Base-by-base conservation (phyloP, 2,888 invertebrate species). In the Drosophila nr. perissopoda region DNA sequence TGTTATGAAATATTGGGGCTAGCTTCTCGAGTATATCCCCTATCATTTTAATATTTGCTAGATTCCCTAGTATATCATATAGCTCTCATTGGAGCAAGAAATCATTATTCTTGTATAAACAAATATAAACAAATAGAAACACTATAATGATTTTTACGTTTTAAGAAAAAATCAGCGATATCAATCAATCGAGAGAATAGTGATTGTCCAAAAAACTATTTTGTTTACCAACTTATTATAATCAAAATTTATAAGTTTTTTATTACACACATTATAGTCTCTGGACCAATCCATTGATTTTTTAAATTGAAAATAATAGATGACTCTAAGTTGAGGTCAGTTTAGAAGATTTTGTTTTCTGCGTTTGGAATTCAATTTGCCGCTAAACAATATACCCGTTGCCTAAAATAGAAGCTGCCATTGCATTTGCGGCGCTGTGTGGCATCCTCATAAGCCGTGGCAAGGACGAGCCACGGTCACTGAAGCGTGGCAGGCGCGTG, bases 401-500 rank as follows among this genome's bases (percentile, higher is more conserved):
- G 18, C 6, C 4, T 16, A 16, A 57, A 75, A 75, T 68, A 70
- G 60, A 74, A 80, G 57, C 82, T 84, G 87, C 82, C 84, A 16
- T 25, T 45, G 45, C 25, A 8, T 16, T 89, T 87, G 79, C 49
- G 76, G 71, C 69, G 61, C 59, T 60, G 52, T 71, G 54, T 67
- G 71, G 78, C 75, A 76, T 73, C 51, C 67, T 76, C 57, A 63
- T 78, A 80, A 80, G 57, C 38, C 38, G 60, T 11, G 31, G 60
- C 31, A 62, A 64, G 42, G 53, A 54, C 42, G 69, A 53, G 54
- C 70, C 67, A 52, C 45, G 64, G 54, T 79, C 78, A 73, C 72
- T 78, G 81, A 85, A 76, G 83, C 87, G 76, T 85, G 81, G 49
- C 79, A 72, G 85, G 85, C 84, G 87, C 84, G 84, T 84, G 88